A percentile compares a stretch with the other conserved stretches of the same genome.
phyloP scores from a whole-genome alignment of 2,888 invertebrate genomes.

The Tetropium fuscum region DNA sequence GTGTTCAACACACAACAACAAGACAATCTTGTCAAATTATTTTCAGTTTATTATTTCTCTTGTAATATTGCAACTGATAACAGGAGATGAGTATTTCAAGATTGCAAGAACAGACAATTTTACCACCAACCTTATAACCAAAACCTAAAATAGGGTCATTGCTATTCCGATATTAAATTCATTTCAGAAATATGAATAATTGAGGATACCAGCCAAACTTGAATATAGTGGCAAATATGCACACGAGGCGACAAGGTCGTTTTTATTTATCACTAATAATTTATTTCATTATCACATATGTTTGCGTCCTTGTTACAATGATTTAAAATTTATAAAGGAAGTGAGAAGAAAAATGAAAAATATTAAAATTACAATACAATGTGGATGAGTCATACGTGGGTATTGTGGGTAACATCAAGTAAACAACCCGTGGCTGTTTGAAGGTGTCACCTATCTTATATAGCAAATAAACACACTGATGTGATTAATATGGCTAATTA shows the following conservation, averaged over 20 bases:
- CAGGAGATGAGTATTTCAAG: too few relatives aligned
- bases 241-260: slow-evolving; percentile 19
- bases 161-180: too few relatives aligned
- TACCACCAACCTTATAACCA: too few relatives aligned
- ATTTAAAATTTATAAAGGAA: slow-evolving; percentile 19
- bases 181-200: too few relatives aligned
- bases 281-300: slow-evolving; percentile 3
- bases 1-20: too few relatives aligned
- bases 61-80: too few relatives aligned
- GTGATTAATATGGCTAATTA: slow-evolving; percentile 12
- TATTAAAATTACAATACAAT: slow-evolving; percentile 21
- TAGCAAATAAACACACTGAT: slow-evolving; percentile 6
- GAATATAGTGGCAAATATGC: slow-evolving; percentile 7
- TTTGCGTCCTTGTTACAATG: slow-evolving; percentile 5
- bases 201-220: background rate
- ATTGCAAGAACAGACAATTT: too few relatives aligned
- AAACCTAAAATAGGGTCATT: too few relatives aligned
- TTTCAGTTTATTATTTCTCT: too few relatives aligned
- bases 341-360: background rate
- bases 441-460: slow-evolving; percentile 2
- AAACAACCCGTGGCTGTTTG: slow-evolving; percentile 8
- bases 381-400: slow-evolving; percentile 13
- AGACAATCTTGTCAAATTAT: too few relatives aligned
- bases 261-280: slow-evolving; percentile 17
- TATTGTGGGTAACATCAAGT: slow-evolving; percentile 10